Evolutionary conservation across 2,888 invertebrate genomes (phyloP).

Genomic region (Microchrysa polita): DNA sequence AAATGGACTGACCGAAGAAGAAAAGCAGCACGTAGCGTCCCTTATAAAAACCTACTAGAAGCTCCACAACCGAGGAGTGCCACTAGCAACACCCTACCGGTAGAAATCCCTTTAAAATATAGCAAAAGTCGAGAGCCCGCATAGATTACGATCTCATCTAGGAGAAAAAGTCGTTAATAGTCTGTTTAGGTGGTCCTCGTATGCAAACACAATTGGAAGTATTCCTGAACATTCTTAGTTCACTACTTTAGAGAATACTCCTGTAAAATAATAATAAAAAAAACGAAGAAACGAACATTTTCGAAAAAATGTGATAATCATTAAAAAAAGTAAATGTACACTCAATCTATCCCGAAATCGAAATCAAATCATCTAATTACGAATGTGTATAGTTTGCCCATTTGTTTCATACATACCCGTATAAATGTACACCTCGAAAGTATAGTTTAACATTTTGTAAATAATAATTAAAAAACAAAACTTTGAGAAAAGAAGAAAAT

Average conservation of each 20-base stretch:
- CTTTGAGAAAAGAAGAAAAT: background rate
- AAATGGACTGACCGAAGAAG: slow-evolving; percentile 83
- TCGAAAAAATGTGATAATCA: slow-evolving; percentile 24
- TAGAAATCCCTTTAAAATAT: background rate
- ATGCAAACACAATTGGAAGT: background rate
- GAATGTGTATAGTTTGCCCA: slow-evolving; percentile 17
- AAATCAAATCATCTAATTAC: slow-evolving; percentile 12
- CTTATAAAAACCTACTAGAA: slow-evolving; percentile 76
- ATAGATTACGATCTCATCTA: slow-evolving; percentile 1
- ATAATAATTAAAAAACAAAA: slow-evolving; percentile 15
- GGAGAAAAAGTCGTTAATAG: background rate
- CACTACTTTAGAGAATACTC: slow-evolving; percentile 39
- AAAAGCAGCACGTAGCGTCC: slow-evolving; percentile 79
- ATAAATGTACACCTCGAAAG: background rate
- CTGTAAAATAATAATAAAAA: no score
- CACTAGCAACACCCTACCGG: slow-evolving; percentile 3
- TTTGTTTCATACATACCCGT: background rate
- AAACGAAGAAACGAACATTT: slow-evolving; percentile 11
- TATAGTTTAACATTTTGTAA: background rate
- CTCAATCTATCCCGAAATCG: slow-evolving; percentile 5
- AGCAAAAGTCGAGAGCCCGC: background rate
- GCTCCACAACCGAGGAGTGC: background rate
- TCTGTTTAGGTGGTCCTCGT: background rate
- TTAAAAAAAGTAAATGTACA: background rate
- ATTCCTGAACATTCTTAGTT: slow-evolving; percentile 5